Conservation (phyloP, 2,797 vertebrate species). For the Pygocentrus nattereri region DNA sequence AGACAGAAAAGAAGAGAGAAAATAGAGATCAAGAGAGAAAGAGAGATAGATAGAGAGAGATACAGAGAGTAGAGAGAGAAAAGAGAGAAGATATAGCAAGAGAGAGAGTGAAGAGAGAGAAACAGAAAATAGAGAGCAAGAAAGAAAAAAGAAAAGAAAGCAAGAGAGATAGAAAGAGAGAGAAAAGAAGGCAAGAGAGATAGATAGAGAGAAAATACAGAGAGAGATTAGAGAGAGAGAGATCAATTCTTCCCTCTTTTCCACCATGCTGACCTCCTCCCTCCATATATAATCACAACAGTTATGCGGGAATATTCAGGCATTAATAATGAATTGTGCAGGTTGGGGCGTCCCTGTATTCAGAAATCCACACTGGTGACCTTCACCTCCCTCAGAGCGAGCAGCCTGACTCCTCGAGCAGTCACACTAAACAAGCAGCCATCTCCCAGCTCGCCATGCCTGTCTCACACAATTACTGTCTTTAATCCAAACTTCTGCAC, state of each 20-base stretch:
- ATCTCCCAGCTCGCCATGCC: slow-evolving; percentile 23
- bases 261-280: slow-evolving; percentile 90
- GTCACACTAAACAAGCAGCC: slow-evolving; percentile 51
- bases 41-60: slow-evolving; percentile 78
- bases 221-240: not conserved
- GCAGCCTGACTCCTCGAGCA: slow-evolving; percentile 44
- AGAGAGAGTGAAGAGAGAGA: not conserved
- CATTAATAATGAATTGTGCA: slow-evolving; percentile 94
- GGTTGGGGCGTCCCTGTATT: slow-evolving; percentile 76
- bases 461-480: slow-evolving; percentile 17
- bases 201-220: not conserved
- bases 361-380: slow-evolving; percentile 68
- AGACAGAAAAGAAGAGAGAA: slow-evolving; percentile 64
- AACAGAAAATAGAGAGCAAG: slow-evolving; percentile 76
- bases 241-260: slow-evolving; percentile 48
- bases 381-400: slow-evolving; percentile 63
- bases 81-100: slow-evolving; percentile 8
- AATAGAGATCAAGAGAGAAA: slow-evolving; percentile 54
- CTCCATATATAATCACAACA: slow-evolving; percentile 89
- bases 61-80: slow-evolving; percentile 77
- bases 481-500: not conserved
- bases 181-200: slow-evolving; percentile 82
- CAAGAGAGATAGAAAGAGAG: slow-evolving; percentile 83
- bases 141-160: slow-evolving; percentile 1
- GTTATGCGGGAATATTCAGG: slow-evolving; percentile 93